These are phyloP conservation scores for Miichthys miiuy DNA, from an alignment of 2,797 vertebrate genomes.

Conservation along the genomic window DNA sequence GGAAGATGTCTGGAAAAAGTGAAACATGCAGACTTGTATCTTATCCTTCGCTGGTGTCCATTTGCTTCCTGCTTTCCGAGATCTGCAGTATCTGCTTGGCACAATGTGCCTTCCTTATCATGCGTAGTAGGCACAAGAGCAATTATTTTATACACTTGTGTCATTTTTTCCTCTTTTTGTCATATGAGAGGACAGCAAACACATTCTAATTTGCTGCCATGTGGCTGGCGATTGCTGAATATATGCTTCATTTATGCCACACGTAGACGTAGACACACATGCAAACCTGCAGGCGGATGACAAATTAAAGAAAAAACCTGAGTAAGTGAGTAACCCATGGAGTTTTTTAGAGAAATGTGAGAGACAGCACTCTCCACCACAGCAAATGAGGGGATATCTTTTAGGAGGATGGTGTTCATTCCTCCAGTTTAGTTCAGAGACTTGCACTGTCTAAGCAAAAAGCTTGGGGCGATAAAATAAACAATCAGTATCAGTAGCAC, in stretches of 20 bases:
- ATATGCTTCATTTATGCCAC: background rate
- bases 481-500: too few species aligned
- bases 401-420: background rate
- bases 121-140: background rate
- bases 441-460: too few species aligned
- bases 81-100: background rate
- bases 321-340: background rate
- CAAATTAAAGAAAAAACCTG: background rate
- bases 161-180: background rate
- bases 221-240: background rate
- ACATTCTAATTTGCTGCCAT: background rate
- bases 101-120: background rate
- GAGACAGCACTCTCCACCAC: too few species aligned
- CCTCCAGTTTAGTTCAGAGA: too few species aligned
- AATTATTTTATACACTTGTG: background rate
- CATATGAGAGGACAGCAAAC: background rate
- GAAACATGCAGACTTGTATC: conserved; percentile 2
- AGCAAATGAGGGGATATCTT: background rate
- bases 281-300: background rate
- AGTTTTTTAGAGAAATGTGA: background rate
- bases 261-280: background rate
- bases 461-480: too few species aligned
- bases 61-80: background rate
- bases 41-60: background rate
- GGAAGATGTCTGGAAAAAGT: conserved; percentile 12